phyloP scores from a whole-genome alignment of 2,113 vertebrate species.

The Mystacornis crossleyi region DNA sequence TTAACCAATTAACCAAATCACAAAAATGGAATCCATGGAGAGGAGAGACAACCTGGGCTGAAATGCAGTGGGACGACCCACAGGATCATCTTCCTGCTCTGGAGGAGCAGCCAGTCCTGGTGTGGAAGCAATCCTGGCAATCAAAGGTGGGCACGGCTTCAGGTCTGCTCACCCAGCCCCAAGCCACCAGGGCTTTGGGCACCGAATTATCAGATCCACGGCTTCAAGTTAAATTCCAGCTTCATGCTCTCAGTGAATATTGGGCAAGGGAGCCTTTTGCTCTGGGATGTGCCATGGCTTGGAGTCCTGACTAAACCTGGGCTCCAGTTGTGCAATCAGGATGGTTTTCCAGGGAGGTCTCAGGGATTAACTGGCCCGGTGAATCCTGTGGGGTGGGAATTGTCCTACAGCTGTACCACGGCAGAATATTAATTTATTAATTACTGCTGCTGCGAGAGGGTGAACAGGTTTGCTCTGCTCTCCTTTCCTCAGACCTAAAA shows the following conservation, averaged over 20 bases:
- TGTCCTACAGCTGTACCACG: background rate
- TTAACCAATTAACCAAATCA: background rate
- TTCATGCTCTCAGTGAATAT: background rate
- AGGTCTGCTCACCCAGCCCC: background rate
- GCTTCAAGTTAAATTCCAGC: background rate
- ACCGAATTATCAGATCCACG: background rate
- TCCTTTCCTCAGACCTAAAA: background rate
- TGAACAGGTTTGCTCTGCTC: background rate
- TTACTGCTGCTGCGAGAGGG: background rate
- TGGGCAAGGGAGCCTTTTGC: background rate
- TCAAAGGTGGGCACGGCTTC: background rate
- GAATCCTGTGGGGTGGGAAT: background rate
- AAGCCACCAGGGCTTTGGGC: accelerated
- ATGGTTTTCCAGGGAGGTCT: background rate
- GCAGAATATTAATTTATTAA: background rate
- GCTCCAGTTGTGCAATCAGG: background rate
- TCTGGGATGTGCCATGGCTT: background rate
- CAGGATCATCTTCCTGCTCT: background rate
- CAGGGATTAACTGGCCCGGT: background rate
- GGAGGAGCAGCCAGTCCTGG: background rate
- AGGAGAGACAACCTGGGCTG: background rate
- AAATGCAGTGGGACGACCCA: accelerated
- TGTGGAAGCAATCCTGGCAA: background rate
- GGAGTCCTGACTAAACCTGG: background rate
- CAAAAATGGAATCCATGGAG: accelerated